Base-by-base conservation (phyloP, 2,888 invertebrate genomes). In the Hydraecia micacea region DNA sequence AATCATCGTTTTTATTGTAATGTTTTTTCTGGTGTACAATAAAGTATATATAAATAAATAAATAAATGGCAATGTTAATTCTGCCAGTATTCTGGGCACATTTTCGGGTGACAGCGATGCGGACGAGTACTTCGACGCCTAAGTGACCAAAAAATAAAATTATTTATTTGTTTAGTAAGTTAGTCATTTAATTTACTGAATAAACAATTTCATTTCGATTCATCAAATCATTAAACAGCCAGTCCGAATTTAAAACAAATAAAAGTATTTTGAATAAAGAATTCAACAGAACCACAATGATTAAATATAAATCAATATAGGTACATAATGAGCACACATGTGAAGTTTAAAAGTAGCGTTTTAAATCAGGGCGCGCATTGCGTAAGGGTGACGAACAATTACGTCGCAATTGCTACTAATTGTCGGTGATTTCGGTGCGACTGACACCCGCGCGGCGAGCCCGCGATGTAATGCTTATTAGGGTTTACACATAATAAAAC, bases 361-460 rank as follows among this genome's bases (percentile, higher is more conserved):
- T 83, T 79, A 86, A 88, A 82, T 80, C 67, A 73, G 46, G 79
- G 82, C 13, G 62, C 60, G 65, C 65, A 39, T 55, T 77, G 62
- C 75, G 75, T 81, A 80, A 72, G 88, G 87, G 81, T 83, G 88
- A 72, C 80, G 71, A 62, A 72, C 80, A 81, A 89, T 89, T 87
- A 87, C 79, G 69, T 72, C 67, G 67, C 79, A 84, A 86, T 89
- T 78, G 81, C 73, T 86, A 78, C 84, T 90, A 89, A 90, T 89
- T 88, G 84, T 85, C 71, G 73, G 73, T 86, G 79, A 87, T 85
- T 88, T 81, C 39, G 69, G 77, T 87, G 85, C 80, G 87, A 81
- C 66, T 83, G 88, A 87, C 84, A 87, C 86, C 86, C 81, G 63
- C 46, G n/a, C n/a, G 36, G 46, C 39, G 39, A 58, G 39, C 36